Evolutionary conservation across 2,797 vertebrate genomes (phyloP), one percentile per base, ranked within the genome.

Genomic region (Parotocinclus haroldoi): DNA sequence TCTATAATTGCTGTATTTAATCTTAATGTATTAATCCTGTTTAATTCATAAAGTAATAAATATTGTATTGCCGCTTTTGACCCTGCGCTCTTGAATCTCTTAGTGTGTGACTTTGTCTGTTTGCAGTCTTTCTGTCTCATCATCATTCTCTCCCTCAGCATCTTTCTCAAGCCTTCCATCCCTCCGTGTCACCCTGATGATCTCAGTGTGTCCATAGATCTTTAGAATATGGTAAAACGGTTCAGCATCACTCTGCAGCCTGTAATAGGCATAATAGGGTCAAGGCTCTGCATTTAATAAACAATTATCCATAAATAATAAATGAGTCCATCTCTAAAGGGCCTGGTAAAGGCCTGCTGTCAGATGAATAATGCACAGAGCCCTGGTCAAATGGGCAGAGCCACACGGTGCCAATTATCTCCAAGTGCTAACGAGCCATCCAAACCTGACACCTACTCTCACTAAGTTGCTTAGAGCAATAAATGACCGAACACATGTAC

Each of bases 261-360:
- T 83, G 79, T 89, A 88, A 88, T 86, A 84, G 85, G 84, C 84
- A 84, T 89, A 89, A 91, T 89, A 87, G 87, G 91, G 89, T 91
- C 89, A 89, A 85, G 84, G 76, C 76, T 68, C 82, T 85, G 90
- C 90, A 91, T 91, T 92, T 91, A 91, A 91, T 91, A 91, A 91
- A 91, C 90, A 91, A 89, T 91, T 91, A 91, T 84, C 84, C 76
- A 91, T 92, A 85, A 88, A 92, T 92, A 89, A 91, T 92, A 81
- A 79, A 92, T 92, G 85, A 88, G 82, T 78, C 70, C 53, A 80
- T 84, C 86, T 85, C 86, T 72, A 81, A 81, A 78, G 70, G 87
- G 84, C 81, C 82, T 81, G 73, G 76, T 52, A 75, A 40, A 36
- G 58, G 66, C 63, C 74, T 66, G 68, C 65, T 64, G 73, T 74